Evolutionary conservation across 2,888 invertebrate genomes (phyloP), one percentile per base, ranked within the genome.

Genomic region (Noctua janthina): DNA sequence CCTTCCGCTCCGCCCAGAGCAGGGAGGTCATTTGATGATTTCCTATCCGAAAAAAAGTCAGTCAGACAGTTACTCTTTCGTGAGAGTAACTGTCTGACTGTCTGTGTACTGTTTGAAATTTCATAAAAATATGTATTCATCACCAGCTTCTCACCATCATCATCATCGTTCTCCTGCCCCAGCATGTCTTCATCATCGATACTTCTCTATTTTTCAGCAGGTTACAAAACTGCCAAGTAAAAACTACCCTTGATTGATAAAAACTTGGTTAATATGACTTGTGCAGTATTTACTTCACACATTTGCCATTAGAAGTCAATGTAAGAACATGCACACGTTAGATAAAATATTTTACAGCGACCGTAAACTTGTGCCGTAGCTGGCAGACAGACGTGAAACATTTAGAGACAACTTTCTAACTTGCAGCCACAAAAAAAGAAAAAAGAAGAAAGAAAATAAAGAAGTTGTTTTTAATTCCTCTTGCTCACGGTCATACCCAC

Each of bases 331-430:
- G 76, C 70, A 88, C 79, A 83, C 81, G 76, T 80, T 79, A 70
- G 74, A 73, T 87, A 92, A 91, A 91, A 88, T 81, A 76, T 89
- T 92, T 91, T 88, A 92, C 82, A 81, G 71, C 84, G 46, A 74
- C 82, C 78, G 82, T 92, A 88, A 92, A 90, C 77, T 86, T 81
- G 77, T 67, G 78, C 51, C 8, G 66, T 35, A 35, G 68, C 75
- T 73, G 46, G 82, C 83, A 79, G 79, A 84, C 82, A 83, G 76
- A 87, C 86, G 83, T 66, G 54, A 80, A 74, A 70, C 81, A 82
- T 87, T 89, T 86, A 86, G 85, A 74, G 80, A 87, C 78, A 82
- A 82, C 85, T 83, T 72, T 29, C 59, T 69, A 62, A 74, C 78
- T 82, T 83, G 76, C 29, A 46, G 35, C 17, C 20, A 71, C 67